phyloP scores from a whole-genome alignment of 2,113 vertebrate species.

The Lampris incognitus region DNA sequence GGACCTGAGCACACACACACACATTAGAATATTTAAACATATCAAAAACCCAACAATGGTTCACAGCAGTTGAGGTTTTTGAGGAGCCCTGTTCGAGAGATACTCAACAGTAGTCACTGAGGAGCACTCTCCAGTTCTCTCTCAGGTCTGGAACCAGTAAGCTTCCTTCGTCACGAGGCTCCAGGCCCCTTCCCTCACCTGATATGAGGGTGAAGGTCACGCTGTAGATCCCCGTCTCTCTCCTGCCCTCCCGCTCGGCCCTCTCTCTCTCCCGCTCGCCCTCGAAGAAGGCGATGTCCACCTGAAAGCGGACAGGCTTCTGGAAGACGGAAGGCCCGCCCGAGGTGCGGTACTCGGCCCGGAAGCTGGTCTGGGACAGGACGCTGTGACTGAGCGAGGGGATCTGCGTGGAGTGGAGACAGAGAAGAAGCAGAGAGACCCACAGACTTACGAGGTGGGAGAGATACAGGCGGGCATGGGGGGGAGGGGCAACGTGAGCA shows the following conservation, averaged over 20 bases:
- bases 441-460: slow-evolving; percentile 75
- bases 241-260: slow-evolving; percentile 82
- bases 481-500: slow-evolving; percentile 67
- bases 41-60: slow-evolving; percentile 1
- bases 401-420: slow-evolving; percentile 80
- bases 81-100: too few species aligned
- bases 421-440: slow-evolving; percentile 78
- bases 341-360: slow-evolving; percentile 92
- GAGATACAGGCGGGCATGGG: slow-evolving; percentile 40
- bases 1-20: slow-evolving; percentile 80
- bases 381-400: slow-evolving; percentile 96
- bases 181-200: slow-evolving; percentile 69
- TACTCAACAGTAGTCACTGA: too few species aligned
- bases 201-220: slow-evolving; percentile 95
- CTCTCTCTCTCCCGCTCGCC: slow-evolving; percentile 85
- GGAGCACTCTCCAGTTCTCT: too few species aligned
- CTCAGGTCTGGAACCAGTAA: too few species aligned
- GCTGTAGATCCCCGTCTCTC: slow-evolving; percentile 90
- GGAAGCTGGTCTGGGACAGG: slow-evolving; percentile 93
- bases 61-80: too few species aligned
- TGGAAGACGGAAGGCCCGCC: slow-evolving; percentile 94
- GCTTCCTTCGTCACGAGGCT: too few species aligned
- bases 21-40: not conserved
- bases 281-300: slow-evolving; percentile 93
- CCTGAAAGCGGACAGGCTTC: slow-evolving; percentile 94